phyloP scores from a whole-genome alignment of 1,140 invertebrate species.

The Palaemon carinicauda region DNA sequence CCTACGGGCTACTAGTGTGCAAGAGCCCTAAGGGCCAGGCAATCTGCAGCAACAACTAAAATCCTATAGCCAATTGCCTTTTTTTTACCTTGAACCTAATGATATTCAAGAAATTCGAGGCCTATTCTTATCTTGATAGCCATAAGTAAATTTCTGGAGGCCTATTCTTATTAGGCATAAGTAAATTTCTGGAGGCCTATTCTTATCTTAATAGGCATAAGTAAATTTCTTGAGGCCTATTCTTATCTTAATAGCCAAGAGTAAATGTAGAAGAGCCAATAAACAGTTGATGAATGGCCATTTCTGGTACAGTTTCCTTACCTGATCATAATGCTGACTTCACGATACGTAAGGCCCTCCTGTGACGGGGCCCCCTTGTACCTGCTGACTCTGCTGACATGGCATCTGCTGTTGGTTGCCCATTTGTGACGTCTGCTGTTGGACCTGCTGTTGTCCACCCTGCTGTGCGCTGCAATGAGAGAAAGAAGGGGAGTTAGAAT shows the following conservation, averaged over 20 bases:
- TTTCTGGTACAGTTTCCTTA: conserved; percentile 14
- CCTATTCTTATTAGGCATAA: too few relatives aligned
- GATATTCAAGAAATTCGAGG: too few relatives aligned
- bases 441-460: conserved; percentile 40
- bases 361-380: conserved; percentile 55
- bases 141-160: not conserved
- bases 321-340: conserved; percentile 52
- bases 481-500: not conserved
- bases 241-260: too few relatives aligned
- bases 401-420: conserved; percentile 52
- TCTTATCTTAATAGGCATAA: too few relatives aligned
- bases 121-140: too few relatives aligned
- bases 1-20: too few relatives aligned
- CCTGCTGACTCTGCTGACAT: conserved; percentile 52
- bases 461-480: conserved; percentile 48
- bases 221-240: not conserved
- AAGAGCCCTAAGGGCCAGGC: too few relatives aligned
- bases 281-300: conserved; percentile 24
- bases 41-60: too few relatives aligned
- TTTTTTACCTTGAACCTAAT: too few relatives aligned
- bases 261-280: not conserved
- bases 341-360: conserved; percentile 54
- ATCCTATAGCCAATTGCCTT: too few relatives aligned
- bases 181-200: not conserved
- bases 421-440: conserved; percentile 50